Conservation (phyloP, 2,888 invertebrate genomes). For the Hirtodrosophila trivittata region DNA sequence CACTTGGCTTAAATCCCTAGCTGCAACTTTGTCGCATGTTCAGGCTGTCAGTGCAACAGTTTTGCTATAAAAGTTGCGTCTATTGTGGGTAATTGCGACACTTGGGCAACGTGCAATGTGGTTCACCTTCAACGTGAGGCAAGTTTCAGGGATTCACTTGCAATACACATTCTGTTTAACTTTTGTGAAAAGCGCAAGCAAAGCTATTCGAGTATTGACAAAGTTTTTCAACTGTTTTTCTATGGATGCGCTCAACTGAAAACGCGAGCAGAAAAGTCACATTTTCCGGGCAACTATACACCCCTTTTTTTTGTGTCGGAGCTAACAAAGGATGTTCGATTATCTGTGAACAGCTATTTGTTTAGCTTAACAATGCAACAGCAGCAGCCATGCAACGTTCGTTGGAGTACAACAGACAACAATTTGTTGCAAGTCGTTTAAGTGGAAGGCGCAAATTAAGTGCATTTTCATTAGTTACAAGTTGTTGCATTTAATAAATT, state of each 20-base stretch:
- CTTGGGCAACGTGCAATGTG: constrained; percentile 40
- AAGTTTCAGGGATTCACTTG: constrained; percentile 8
- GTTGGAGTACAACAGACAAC: constrained; percentile 32
- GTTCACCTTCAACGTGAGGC: constrained; percentile 23
- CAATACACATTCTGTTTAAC: neutral
- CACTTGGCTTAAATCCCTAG: constrained; percentile 14
- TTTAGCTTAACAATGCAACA: neutral
- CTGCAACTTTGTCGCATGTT: constrained; percentile 30
- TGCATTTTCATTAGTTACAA: constrained; percentile 75
- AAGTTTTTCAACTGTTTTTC: constrained; percentile 17
- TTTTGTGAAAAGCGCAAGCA: neutral
- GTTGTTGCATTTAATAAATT: constrained; percentile 74
- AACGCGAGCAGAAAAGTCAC: neutral
- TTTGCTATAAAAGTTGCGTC: constrained; percentile 41
- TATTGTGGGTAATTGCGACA: constrained; percentile 66
- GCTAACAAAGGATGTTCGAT: constrained; percentile 10
- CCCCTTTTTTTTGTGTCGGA: neutral
- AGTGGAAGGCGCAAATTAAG: constrained; percentile 65
- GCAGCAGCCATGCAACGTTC: constrained; percentile 6
- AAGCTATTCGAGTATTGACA: constrained; percentile 6
- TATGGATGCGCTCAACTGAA: constrained; percentile 27
- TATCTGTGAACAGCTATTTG: neutral
- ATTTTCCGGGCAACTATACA: constrained; percentile 5
- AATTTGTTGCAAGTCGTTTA: constrained; percentile 64
- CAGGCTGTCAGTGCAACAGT: constrained; percentile 40